These are phyloP conservation scores for Drosophila ohnishii DNA, from an alignment of 1,140 invertebrate genomes.

Conservation along the genomic window DNA sequence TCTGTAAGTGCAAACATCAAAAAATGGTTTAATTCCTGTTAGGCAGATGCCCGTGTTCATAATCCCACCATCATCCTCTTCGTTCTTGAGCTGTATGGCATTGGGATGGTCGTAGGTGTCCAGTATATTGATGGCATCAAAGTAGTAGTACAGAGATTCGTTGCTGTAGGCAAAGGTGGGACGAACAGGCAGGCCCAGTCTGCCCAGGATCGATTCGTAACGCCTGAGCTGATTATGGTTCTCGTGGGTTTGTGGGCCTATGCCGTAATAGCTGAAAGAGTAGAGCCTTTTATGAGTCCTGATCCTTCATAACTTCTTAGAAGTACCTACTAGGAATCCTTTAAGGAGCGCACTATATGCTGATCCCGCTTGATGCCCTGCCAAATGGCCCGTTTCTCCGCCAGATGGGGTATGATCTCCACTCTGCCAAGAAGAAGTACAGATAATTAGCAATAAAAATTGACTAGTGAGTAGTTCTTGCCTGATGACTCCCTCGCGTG, in stretches of 20 bases:
- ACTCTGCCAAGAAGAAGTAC: slow-evolving; percentile 84
- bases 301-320: too few species aligned
- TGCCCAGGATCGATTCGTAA: slow-evolving; percentile 60
- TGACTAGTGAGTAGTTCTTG: neutral
- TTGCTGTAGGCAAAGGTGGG: slow-evolving; percentile 65
- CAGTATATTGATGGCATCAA: slow-evolving; percentile 68
- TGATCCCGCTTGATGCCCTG: slow-evolving; percentile 85
- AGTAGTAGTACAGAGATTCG: slow-evolving; percentile 74
- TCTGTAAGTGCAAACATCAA: slow-evolving; percentile 85
- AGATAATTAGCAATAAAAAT: neutral
- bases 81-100: slow-evolving; percentile 59
- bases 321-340: slow-evolving; percentile 67
- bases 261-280: slow-evolving; percentile 56
- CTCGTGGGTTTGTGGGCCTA: slow-evolving; percentile 71
- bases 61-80: slow-evolving; percentile 60
- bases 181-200: slow-evolving; percentile 53
- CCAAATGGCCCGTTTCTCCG: slow-evolving; percentile 91
- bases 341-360: slow-evolving; percentile 54
- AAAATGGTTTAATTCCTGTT: neutral
- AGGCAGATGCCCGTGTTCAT: too few species aligned
- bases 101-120: slow-evolving; percentile 63
- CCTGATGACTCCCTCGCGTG: slow-evolving; percentile 95
- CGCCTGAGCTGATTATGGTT: slow-evolving; percentile 63
- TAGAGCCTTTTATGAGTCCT: neutral
- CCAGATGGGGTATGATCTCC: slow-evolving; percentile 95